These are phyloP conservation scores for Bombylius major DNA, from an alignment of 2,888 invertebrate genomes.

Conservation along the genomic window DNA sequence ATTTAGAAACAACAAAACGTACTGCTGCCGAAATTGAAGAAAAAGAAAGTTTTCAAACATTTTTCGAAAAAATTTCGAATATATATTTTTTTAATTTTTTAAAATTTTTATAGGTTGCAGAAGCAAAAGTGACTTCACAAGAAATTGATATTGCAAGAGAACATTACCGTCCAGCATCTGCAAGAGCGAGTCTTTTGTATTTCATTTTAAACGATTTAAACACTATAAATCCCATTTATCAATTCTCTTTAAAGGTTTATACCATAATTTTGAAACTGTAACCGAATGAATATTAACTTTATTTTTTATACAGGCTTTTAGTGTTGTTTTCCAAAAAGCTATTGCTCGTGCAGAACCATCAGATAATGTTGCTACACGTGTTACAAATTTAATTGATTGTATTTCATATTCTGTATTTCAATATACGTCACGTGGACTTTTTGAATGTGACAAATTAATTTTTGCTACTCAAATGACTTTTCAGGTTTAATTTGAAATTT, in stretches of 20 bases:
- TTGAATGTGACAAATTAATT: slow-evolving; percentile 92
- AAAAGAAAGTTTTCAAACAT: slow-evolving; percentile 44
- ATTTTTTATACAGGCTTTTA: slow-evolving; percentile 59
- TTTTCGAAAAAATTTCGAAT: no score
- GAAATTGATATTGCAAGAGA: slow-evolving; percentile 91
- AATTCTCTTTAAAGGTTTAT: slow-evolving; percentile 85
- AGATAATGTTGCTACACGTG: slow-evolving; percentile 62
- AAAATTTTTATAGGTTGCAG: slow-evolving; percentile 45
- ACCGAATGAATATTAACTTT: background rate
- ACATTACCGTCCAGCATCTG: slow-evolving; percentile 63
- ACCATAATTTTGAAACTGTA: background rate
- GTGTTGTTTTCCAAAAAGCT: slow-evolving; percentile 95
- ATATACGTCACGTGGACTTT: slow-evolving; percentile 86
- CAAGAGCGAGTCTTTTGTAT: slow-evolving; percentile 83
- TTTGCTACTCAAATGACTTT: slow-evolving; percentile 95
- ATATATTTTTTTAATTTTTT: background rate
- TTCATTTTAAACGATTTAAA: slow-evolving; percentile 92
- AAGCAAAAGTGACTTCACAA: slow-evolving; percentile 82
- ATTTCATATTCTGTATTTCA: slow-evolving; percentile 91
- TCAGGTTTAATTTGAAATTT: slow-evolving; percentile 44
- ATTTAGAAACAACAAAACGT: slow-evolving; percentile 88
- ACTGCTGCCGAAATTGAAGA: slow-evolving; percentile 92
- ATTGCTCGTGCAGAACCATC: slow-evolving; percentile 78
- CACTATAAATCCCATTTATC: slow-evolving; percentile 93
- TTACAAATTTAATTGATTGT: slow-evolving; percentile 82